Evolutionary conservation across 1,140 invertebrate genomes (phyloP), one percentile per base, ranked within the genome.

Genomic region (Notospermus geniculatus): DNA sequence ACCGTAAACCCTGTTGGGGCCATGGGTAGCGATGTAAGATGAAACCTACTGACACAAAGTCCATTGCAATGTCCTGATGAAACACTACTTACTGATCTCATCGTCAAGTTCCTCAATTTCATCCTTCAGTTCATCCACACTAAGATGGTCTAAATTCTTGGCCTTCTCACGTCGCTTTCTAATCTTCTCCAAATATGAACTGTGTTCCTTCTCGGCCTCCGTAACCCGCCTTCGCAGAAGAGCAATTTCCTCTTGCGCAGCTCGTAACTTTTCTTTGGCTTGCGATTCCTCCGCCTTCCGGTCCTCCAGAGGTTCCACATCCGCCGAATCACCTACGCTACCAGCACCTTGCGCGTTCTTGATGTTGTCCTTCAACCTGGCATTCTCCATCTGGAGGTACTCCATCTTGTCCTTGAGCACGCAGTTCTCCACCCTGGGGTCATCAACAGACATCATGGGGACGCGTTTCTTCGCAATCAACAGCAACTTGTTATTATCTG

Each of bases 401-500:
- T 43, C 65, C 28, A 66, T 57, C 59, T 66, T 72, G 50, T 72
- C 70, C 62, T 60, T 68, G 55, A 75, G 67, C 15, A 71, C 73
- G 22, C 67, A 65, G 63, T 73, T 75, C 62, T 77, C 60, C 57
- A 59, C 61, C 62, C 59, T 74, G 41, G 54, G 74, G 69, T 69
- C 75, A 73, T 71, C 76, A 57, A 60, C 69, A 63, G 62, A 59
- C 13, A 70, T 65, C 22, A 63, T 46, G 2, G 70, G 71, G 13
- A 70, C 57, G 1, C 29, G 9, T 11, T 50, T 41, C 2, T 46
- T 56, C 1, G 67, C 62, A 23, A 71, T 67, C 36, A 79, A 56
- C 32, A 75, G 72, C 68, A 89, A 73, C 60, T 85, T 85, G 71
- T 88, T 89, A 72, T 91, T 91, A 76, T 91, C 90, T 43, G 85